Evolutionary conservation across 2,797 vertebrate species (phyloP), one percentile per base, ranked within the genome.

Genomic region (Platyrinchus mystaceus): DNA sequence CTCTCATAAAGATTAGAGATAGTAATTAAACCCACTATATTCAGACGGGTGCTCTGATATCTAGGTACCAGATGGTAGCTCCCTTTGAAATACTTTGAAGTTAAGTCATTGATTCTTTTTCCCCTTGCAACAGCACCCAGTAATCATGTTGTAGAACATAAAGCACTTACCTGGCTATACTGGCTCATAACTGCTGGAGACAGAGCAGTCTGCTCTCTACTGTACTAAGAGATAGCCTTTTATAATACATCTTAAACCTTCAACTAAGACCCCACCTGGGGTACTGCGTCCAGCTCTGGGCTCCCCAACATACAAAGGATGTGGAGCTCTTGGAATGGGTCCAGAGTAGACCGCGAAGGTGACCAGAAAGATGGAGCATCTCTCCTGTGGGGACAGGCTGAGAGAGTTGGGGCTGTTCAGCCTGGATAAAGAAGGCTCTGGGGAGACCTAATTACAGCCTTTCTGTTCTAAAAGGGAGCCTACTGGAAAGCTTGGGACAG

Each of bases 271-370:
- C 21, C 39, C 52, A 28, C 10, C 34, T n/a, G 39, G 13, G 59
- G 5, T 24, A 14, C 2, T 66, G 30, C 39, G 28, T 2, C 12
- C 66, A 47, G 8, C 27, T 41, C 46, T 28, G 30, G 18, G 6
- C 7, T 41, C 9, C 7, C 34, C 46, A 59, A 14, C 13, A 4
- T 1, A 14, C 9, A 7, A 22, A 34, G 3, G 9, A 32, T 0
- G 1, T 5, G 21, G 18, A 46, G 3, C 9, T 53, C 15, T 10
- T 27, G 34, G 43, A 58, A 41, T 10, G 13, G 37, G 37, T 18
- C 24, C 52, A 59, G 68, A 66, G 39, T 20, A n/a, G 24, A 24
- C 24, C 7, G 14, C 6, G 22, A 32, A 23, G 26, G 17, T 22
- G 34, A 10, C 12, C 22, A 71, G 13, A 47, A 21, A 26, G 46